Evolutionary conservation across 2,113 vertebrate species (phyloP).

Genomic region (Nipponia nippon): DNA sequence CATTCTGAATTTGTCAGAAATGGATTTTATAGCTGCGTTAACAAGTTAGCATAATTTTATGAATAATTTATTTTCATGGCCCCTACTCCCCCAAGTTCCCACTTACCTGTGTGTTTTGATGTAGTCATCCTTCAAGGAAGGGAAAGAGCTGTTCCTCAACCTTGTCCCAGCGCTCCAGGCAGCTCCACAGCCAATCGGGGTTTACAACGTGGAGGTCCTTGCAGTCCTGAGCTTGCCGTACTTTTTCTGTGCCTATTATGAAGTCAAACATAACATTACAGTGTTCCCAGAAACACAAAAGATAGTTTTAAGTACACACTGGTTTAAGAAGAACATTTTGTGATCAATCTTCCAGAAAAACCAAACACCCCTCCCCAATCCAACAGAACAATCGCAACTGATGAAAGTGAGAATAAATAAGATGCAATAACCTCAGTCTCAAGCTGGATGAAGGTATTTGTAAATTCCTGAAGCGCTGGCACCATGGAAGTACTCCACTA

Average conservation of each 20-base stretch:
- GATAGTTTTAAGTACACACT: not conserved
- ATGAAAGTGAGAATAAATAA: not conserved
- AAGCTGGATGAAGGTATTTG: not conserved
- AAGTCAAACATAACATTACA: not conserved
- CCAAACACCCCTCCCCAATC: not conserved
- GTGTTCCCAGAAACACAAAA: not conserved
- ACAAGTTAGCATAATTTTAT: not conserved
- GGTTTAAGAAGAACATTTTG: not conserved
- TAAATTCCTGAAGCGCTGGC: not conserved
- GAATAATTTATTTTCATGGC: not conserved
- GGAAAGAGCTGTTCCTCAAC: conserved; percentile 94
- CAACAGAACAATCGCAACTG: not conserved
- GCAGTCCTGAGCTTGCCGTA: conserved; percentile 88
- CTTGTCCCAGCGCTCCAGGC: conserved; percentile 94
- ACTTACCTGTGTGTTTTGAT: conserved; percentile 80
- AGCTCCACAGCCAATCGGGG: conserved; percentile 97
- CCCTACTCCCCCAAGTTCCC: not conserved
- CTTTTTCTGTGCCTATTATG: conserved; percentile 91
- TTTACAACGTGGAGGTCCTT: conserved; percentile 90
- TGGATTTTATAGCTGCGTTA: not conserved
- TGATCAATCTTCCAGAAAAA: not conserved
- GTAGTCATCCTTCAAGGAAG: conserved; percentile 87
- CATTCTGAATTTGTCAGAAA: not conserved
- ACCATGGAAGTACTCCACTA: not conserved
- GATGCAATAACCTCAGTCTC: not conserved